Evolutionary conservation across 2,797 vertebrate species (phyloP).

Genomic region (Ctenopoma kingsleyae): DNA sequence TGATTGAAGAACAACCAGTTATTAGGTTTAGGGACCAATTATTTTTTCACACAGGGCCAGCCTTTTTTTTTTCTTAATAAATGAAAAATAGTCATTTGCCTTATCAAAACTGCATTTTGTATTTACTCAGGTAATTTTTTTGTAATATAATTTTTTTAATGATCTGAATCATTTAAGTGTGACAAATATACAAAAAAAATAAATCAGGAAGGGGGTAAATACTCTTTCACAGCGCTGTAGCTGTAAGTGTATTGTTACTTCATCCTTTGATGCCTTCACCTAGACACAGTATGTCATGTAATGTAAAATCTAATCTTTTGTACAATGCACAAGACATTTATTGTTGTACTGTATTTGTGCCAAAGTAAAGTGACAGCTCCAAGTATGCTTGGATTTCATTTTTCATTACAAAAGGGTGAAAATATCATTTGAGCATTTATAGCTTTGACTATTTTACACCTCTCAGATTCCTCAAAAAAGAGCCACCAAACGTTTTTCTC

Average conservation of each 20-base stretch:
- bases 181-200: too few species aligned
- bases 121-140: too few species aligned
- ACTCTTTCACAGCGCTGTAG: background rate
- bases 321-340: slow-evolving; percentile 31
- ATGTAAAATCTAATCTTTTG: slow-evolving; percentile 43
- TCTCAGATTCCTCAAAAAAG: background rate
- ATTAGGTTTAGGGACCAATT: too few species aligned
- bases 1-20: too few species aligned
- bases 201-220: too few species aligned
- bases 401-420: background rate
- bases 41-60: too few species aligned
- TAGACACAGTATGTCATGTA: slow-evolving; percentile 1
- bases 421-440: background rate
- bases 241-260: slow-evolving; percentile 22
- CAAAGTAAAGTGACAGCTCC: slow-evolving; percentile 49
- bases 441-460: background rate
- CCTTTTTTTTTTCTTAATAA: too few species aligned
- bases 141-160: too few species aligned
- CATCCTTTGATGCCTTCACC: slow-evolving; percentile 37
- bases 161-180: too few species aligned
- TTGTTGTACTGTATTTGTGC: slow-evolving; percentile 38
- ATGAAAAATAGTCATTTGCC: too few species aligned
- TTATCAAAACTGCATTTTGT: too few species aligned
- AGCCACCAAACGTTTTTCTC: background rate
- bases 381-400: slow-evolving; percentile 22